Evolutionary conservation across 2,888 invertebrate species (phyloP).

Genomic region (Tiliacea citrago): DNA sequence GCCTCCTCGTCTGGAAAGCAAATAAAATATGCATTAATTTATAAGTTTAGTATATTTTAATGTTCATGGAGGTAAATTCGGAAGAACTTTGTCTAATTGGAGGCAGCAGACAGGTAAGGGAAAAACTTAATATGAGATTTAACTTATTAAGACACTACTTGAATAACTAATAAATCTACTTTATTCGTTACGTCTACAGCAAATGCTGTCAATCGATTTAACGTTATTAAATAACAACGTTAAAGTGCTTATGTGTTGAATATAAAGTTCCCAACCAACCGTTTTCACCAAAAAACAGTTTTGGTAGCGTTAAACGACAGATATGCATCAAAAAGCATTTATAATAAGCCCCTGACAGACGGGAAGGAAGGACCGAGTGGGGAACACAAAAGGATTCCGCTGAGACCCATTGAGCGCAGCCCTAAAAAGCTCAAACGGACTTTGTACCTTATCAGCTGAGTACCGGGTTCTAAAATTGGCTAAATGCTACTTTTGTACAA

Average conservation of each 20-base stretch:
- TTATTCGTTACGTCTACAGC: background rate
- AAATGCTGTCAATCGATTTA: background rate
- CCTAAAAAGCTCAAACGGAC: background rate
- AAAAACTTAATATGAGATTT: background rate
- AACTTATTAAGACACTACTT: background rate
- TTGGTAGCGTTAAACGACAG: background rate
- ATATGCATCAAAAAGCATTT: slow-evolving; percentile 1
- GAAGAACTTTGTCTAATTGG: background rate
- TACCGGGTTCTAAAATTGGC: slow-evolving; percentile 3
- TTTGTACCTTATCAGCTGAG: slow-evolving; percentile 7
- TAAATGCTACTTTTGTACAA: background rate
- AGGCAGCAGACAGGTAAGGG: background rate
- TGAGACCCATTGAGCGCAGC: background rate
- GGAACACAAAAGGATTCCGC: slow-evolving; percentile 25
- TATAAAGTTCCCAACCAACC: background rate
- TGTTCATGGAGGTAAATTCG: background rate
- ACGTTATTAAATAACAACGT: too few relatives aligned
- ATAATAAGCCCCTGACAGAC: slow-evolving; percentile 1
- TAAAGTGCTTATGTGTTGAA: background rate
- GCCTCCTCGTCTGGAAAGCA: slow-evolving; percentile 75
- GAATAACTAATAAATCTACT: background rate
- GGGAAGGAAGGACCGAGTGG: slow-evolving; percentile 5
- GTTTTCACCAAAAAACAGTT: background rate
- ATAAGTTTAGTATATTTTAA: background rate
- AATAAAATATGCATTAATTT: slow-evolving; percentile 12